Base-by-base conservation (phyloP, 2,797 vertebrate species). In the Australoheros facetus region DNA sequence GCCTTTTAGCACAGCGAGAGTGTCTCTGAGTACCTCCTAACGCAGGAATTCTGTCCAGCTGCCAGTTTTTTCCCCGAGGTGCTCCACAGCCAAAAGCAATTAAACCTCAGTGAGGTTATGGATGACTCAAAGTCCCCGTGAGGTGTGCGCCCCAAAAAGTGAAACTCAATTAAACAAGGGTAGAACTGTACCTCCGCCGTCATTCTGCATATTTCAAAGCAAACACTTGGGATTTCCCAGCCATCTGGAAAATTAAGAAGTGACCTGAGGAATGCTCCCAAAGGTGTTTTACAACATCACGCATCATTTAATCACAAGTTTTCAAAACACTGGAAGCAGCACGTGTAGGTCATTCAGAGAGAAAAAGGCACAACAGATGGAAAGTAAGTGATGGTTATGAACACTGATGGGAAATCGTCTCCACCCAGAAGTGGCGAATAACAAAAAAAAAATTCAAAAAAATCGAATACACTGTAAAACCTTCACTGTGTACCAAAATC, bases 161-260 rank as follows among this genome's bases (percentile, higher is more conserved):
- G 64, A 86, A 90, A 88, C 79, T 81, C 88, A 84, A 86, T 93
- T 89, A 90, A 87, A 87, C 54, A 70, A 85, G 77, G 71, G 72
- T 80, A 39, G 80, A 21, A 51, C 80, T 60, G 75, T 56, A 73
- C 13, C 85, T 72, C 78, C 6, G 30, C 83, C 87, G 83, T 86
- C 84, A 70, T 66, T 74, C 69, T 84, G 78, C 82, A 85, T 83
- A 82, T 85, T 88, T 88, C 60, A 45, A 39, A n/a, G 56, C 1
- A 0, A 89, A 73, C 78, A 64, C 87, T 11, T 0, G 70, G 84
- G 89, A 83, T 79, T 90, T 82, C 76, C 26, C 42, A 71, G 7
- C 84, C 90, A 92, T 92, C 93, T 92, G 93, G 88, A 93, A 91
- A 88, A 82, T 86, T 56, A 70, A 60, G 76, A 86, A 79, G 79